phyloP scores from a whole-genome alignment of 2,797 vertebrate genomes.

The Gadopsis marmoratus region DNA sequence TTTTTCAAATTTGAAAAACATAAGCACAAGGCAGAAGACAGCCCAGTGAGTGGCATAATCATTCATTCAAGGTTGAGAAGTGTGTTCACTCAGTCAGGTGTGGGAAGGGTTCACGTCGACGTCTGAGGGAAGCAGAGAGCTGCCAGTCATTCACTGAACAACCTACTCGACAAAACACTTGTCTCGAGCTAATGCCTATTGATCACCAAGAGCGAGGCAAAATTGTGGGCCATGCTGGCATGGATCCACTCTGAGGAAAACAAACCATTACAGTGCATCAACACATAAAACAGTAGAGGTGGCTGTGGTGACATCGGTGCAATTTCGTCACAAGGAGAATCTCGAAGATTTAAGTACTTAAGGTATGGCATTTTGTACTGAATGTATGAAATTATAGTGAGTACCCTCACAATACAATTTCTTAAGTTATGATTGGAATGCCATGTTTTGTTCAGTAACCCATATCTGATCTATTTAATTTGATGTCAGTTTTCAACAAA shows the following conservation, averaged over 20 bases:
- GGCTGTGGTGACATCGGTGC: background rate
- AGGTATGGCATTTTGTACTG: background rate
- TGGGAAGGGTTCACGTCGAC: constrained; percentile 20
- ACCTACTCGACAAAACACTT: constrained; percentile 61
- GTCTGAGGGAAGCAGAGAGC: constrained; percentile 39
- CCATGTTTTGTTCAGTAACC: constrained; percentile 6
- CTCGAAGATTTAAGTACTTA: background rate
- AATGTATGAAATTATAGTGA: constrained; percentile 1
- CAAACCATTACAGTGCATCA: constrained; percentile 39
- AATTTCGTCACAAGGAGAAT: background rate
- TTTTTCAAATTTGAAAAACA: background rate
- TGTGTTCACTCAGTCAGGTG: constrained; percentile 24
- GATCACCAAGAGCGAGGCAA: constrained; percentile 54
- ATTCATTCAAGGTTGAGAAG: constrained; percentile 24
- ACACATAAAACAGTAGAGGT: constrained; percentile 11
- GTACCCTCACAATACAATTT: background rate
- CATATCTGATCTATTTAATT: constrained; percentile 21
- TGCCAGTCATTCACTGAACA: constrained; percentile 63
- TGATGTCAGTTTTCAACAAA: constrained; percentile 1
- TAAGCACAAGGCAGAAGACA: constrained; percentile 24
- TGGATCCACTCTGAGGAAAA: constrained; percentile 48
- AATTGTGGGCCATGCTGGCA: constrained; percentile 47
- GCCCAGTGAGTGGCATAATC: constrained; percentile 19
- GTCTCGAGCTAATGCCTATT: constrained; percentile 66
- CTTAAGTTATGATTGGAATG: background rate